Percentiles rank a stretch among this genome's conserved stretches.
These are phyloP conservation scores for Lithobius niger DNA, from an alignment of 1,140 invertebrate species.

Conservation along the genomic window DNA sequence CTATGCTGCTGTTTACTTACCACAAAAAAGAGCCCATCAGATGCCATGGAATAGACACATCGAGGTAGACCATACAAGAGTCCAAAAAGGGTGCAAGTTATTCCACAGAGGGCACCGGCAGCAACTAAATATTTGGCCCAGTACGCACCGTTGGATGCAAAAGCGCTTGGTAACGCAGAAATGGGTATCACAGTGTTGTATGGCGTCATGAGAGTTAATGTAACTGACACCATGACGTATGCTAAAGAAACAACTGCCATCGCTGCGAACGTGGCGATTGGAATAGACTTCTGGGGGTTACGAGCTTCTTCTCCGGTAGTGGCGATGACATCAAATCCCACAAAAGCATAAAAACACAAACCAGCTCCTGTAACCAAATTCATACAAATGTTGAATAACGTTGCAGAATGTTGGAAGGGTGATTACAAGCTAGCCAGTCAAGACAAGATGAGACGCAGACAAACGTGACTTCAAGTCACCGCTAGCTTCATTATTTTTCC, in stretches of 20 bases:
- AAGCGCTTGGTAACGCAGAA: slow-evolving; percentile 71
- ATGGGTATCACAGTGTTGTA: slow-evolving; percentile 48
- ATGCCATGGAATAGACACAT: slow-evolving; percentile 77
- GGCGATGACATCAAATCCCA: slow-evolving; percentile 70
- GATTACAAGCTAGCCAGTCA: too few relatives aligned
- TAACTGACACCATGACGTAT: slow-evolving; percentile 64
- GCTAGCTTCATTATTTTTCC: too few relatives aligned
- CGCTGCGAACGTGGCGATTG: slow-evolving; percentile 60
- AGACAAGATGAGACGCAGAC: too few relatives aligned
- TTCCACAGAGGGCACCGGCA: slow-evolving; percentile 73
- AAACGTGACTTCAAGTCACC: too few relatives aligned
- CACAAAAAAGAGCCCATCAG: slow-evolving; percentile 68
- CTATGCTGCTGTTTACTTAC: too few relatives aligned
- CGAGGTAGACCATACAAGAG: slow-evolving; percentile 68
- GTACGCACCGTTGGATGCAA: slow-evolving; percentile 40
- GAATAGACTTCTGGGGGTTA: slow-evolving; percentile 62
- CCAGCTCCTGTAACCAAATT: too few relatives aligned
- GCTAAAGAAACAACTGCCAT: slow-evolving; percentile 61
- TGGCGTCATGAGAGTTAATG: slow-evolving; percentile 70
- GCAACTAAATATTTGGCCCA: slow-evolving; percentile 82
- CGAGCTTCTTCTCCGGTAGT: slow-evolving; percentile 74
- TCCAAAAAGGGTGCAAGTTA: slow-evolving; percentile 69
- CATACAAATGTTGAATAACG: too few relatives aligned
- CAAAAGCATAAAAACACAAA: slow-evolving; percentile 78
- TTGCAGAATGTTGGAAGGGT: too few relatives aligned